phyloP scores from a whole-genome alignment of 2,113 vertebrate species.

The Carollia perspicillata region DNA sequence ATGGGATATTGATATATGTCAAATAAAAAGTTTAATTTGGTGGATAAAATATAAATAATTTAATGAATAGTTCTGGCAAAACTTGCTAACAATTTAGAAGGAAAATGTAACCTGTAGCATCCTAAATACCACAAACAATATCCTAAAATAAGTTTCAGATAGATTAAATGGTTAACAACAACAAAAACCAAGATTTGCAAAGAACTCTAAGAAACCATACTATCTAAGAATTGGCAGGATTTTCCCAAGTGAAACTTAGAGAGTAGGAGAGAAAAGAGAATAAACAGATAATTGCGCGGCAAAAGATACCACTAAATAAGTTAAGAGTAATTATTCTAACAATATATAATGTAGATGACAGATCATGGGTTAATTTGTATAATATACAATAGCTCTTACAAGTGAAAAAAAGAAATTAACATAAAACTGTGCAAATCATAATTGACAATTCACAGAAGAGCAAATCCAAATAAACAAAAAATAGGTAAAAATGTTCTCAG shows the following conservation, averaged over 20 bases:
- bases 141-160: conserved; percentile 9
- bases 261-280: neutral
- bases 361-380: neutral
- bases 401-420: neutral
- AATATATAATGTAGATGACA: neutral
- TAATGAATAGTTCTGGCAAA: neutral
- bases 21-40: neutral
- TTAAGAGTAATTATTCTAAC: neutral
- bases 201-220: neutral
- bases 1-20: neutral
- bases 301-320: neutral
- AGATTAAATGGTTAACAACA: neutral
- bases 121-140: neutral
- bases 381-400: neutral
- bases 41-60: neutral
- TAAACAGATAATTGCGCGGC: neutral
- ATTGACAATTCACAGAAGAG: neutral
- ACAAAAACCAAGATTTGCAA: neutral
- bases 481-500: neutral
- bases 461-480: neutral
- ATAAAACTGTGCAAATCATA: neutral
- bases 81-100: neutral
- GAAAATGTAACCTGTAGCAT: neutral
- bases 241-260: neutral
- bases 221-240: neutral